Percentiles rank a stretch among this genome's conserved stretches.
phyloP scores from a whole-genome alignment of 2,888 invertebrate genomes.

The Vannuccia rotundouncinata region DNA sequence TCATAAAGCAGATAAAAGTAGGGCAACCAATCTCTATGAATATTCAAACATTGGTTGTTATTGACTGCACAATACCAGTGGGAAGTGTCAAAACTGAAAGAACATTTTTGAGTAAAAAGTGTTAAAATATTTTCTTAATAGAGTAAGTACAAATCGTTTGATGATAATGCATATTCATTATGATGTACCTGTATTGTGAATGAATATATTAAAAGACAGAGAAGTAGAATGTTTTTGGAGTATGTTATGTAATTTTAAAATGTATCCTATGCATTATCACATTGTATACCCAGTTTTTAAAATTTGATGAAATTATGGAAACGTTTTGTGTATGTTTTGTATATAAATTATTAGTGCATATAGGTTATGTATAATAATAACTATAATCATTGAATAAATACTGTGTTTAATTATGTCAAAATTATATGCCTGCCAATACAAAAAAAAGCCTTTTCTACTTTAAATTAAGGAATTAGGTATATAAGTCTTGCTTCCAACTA shows the following conservation, averaged over 20 bases:
- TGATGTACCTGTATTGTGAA: background rate
- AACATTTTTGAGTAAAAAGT: background rate
- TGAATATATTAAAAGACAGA: background rate
- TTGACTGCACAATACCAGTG: slow-evolving; percentile 7
- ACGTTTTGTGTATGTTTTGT: background rate
- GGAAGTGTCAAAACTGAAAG: background rate
- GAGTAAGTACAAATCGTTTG: background rate
- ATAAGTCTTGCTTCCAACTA: no score
- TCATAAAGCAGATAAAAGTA: background rate
- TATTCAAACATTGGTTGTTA: slow-evolving; percentile 3
- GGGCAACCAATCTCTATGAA: background rate
- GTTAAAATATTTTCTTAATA: background rate
- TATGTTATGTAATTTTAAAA: background rate
- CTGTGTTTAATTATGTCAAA: slow-evolving; percentile 2
- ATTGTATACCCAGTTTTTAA: background rate
- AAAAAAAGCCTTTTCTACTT: background rate
- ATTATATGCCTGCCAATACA: background rate
- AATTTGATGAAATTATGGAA: background rate
- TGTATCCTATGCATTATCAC: background rate
- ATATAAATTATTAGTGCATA: background rate
- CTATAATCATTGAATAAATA: background rate
- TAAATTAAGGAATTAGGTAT: background rate
- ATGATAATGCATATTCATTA: background rate
- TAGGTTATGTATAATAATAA: background rate
- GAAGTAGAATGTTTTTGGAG: background rate